Evolutionary conservation across 1,140 invertebrate genomes (phyloP), one percentile per base, ranked within the genome.

Genomic region (Zaprionus taronus): DNA sequence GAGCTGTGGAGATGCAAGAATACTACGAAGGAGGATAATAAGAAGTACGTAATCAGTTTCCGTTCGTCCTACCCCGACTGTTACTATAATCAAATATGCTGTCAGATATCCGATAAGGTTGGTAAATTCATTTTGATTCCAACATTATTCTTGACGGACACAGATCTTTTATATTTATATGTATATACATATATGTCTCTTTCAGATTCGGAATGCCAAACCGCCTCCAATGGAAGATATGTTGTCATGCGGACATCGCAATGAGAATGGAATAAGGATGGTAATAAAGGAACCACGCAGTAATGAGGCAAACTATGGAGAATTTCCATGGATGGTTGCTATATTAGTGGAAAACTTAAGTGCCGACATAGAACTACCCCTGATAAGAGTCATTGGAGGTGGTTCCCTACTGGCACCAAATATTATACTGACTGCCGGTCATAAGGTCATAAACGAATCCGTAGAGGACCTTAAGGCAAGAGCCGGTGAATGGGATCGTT

Each of bases 281-380:
- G 20, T n/a, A 4, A 12, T 31, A 5, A 11, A 56, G 4, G 49
- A 11, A 5, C 14, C 5, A 2, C 26, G 11, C 6, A 11, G 26
- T 7, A 14, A 26, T 58, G 96, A 95, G 76, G 93, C 94, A 0
- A 92, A 94, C 75, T 95, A 94, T 67, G 94, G 95, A 11, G 97
- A 98, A 93, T 97, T 97, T 79, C 97, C 97, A 0, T 98, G 97
- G 97, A 97, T 97, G 93, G 95, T 96, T 0, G 97, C 96, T 4
- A 94, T 98, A 41, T 84, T 98, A 72, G 95, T 95, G 79, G 93
- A 94, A 0, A 93, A 94, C 12, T 94, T 96, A 95, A 5, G 96
- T 47, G n/a, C n/a, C 7, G 41, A 3, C 4, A 47, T 9, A 9
- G 2, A 3, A 17, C n/a, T 20, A 9, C 41, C 31, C 96, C 68